Evolutionary conservation across 2,797 vertebrate species (phyloP), one percentile per base, ranked within the genome.

Genomic region (Pipistrellus pipistrellus): DNA sequence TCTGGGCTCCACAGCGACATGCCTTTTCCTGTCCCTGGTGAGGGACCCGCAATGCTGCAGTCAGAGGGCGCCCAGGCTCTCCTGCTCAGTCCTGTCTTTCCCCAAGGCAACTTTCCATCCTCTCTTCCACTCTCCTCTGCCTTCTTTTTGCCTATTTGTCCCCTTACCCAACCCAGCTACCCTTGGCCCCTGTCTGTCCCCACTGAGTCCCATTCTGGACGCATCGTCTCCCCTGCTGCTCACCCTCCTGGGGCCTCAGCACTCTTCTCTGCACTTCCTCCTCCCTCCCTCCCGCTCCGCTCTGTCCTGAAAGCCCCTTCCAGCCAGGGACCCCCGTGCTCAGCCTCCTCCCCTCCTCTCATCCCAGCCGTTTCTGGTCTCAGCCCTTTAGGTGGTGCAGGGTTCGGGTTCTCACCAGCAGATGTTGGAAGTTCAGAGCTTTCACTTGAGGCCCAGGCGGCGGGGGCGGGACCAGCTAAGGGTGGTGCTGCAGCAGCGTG

Each of bases 401-500:
- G 8, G 30, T 41, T 38, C 8, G 0, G 15, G 20, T 85, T 90
- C 71, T 91, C 25, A 41, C 18, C 11, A 0, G 38, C 51, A 57
- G 71, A 9, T 1, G 0, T 38, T 72, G n/a, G 25, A 72, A 46
- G 48, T 78, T 57, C 18, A 66, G 87, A 35, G 8, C 15, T 77
- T 23, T 18, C 17, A 30, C 21, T 8, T 10, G 25, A n/a, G 15
- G 4, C 1, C 18, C 48, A 23, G 38, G 30, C 23, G 44, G 53
- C 1, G 15, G 18, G 30, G 62, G n/a, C 14, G 15, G 62, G n/a
- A 23, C 1, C 7, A 64, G 76, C 21, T 13, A 6, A 64, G 57
- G 5, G 11, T 14, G 4, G 11, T 2, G 0, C 15, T 13, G 20
- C n/a, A 13, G n/a, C 8, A 9, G 46, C 46, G 46, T 2, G 15